Percentiles rank a stretch among this genome's conserved stretches.
These are phyloP conservation scores for Bombus pyrosoma DNA, from an alignment of 1,140 invertebrate species.

Conservation along the genomic window DNA sequence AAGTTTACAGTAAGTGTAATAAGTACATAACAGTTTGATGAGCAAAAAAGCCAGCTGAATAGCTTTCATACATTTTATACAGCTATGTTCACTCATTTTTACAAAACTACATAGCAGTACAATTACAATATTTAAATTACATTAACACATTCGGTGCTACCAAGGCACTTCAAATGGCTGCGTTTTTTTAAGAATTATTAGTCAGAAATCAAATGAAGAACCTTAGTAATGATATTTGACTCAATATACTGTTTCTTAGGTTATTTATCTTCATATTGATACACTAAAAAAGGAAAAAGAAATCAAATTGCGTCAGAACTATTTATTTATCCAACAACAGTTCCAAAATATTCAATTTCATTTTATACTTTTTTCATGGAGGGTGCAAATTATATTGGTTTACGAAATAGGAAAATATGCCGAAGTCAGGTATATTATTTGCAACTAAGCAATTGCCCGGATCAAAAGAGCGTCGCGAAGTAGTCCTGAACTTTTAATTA, in stretches of 20 bases:
- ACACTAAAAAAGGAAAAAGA: neutral
- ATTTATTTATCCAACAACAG: neutral
- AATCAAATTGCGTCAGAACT: neutral
- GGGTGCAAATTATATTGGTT: neutral
- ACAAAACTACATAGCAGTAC: neutral
- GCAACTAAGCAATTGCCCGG: neutral
- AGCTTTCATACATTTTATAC: neutral
- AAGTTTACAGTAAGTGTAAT: neutral
- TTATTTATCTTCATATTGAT: no score
- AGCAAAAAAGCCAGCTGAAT: neutral
- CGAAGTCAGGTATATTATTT: neutral
- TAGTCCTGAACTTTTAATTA: constrained; percentile 24
- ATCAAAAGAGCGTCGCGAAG: neutral
- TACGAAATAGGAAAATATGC: neutral
- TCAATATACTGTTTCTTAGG: no score
- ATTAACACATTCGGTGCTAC: neutral
- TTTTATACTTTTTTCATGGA: neutral
- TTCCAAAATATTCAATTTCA: neutral
- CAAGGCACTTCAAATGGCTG: no score
- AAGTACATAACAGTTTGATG: neutral
- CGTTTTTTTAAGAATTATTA: no score
- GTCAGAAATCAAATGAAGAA: no score
- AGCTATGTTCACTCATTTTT: neutral
- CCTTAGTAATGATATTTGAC: no score
- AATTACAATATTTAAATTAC: neutral